Evolutionary conservation across 92 coral and sea anemone species (phyloP), one percentile per base, ranked within the genome.

Genomic region (Meandrina meandrites): DNA sequence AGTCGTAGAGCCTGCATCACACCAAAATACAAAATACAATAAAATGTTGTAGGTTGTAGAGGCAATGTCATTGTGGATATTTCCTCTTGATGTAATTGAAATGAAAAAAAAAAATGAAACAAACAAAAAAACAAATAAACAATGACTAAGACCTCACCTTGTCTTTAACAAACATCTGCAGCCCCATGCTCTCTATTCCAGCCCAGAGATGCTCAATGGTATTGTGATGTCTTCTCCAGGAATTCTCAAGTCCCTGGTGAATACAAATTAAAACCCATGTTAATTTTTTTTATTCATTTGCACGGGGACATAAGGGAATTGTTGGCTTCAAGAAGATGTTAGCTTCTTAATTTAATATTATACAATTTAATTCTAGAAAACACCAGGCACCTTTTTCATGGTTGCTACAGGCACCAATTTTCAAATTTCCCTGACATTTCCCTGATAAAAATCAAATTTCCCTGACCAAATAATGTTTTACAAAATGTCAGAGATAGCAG

Each of bases 171-270:
- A 95, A 95, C 80, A 94, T 54, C 73, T 84, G 75, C 58, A 96
- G 81, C 34, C 99, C 99, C 82, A 96, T 89, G 79, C 89, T 84
- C 69, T 95, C 96, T 56, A 96, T 53, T 84, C 99, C 99, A 74
- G 91, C 91, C 94, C 95, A 95, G 83, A 96, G 92, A 58, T 92
- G 90, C 73, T 95, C 92, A 74, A 92, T 91, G 71, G 92, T 93
- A 8, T 95, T 90, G 12, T 83, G 87, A 85, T 96, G 99, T 21
- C 99, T 90, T 67, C 86, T 90, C 96, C 98, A 95, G 35, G 83
- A 87, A 67, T 93, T 95, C 72, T 96, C 99, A 54, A 95, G 92
- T 18, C 99, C 98, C 99, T 96, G 68, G 18, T 40, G 69, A 85
- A 28, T 11, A 80, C 7, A 35, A 8, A 36, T 10, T n/a, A n/a